Evolutionary conservation across 2,888 invertebrate species (phyloP).

Genomic region (Yponomeuta cagnagella): DNA sequence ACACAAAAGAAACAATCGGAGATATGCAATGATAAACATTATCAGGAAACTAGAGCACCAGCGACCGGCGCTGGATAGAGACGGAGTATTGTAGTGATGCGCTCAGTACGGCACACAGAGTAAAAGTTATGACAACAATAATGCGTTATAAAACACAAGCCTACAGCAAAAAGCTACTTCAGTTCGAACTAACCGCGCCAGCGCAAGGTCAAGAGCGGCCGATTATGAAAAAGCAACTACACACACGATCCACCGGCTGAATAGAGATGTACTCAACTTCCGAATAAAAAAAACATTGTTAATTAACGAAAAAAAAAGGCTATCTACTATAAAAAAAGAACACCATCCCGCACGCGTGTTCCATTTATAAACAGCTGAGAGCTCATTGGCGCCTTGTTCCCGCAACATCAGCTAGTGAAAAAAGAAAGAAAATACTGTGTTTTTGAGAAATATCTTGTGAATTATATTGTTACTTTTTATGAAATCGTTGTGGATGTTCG

Average conservation of each 20-base stretch:
- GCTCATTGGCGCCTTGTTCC: not conserved
- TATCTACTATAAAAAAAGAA: constrained; percentile 22
- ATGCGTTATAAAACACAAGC: constrained; percentile 67
- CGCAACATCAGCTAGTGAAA: constrained; percentile 5
- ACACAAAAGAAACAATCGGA: not conserved
- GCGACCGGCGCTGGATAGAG: not conserved
- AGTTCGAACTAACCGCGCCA: constrained; percentile 48
- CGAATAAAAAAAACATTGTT: not conserved
- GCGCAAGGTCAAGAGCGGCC: constrained; percentile 69
- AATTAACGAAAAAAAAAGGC: constrained; percentile 9
- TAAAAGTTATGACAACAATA: constrained; percentile 70
- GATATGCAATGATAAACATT: not conserved
- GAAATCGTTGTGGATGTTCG: constrained; percentile 7
- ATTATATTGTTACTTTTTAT: not conserved
- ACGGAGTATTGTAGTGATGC: not conserved
- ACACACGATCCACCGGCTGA: constrained; percentile 19
- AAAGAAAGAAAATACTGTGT: not conserved
- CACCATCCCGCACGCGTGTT: constrained; percentile 34
- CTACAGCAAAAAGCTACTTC: constrained; percentile 60
- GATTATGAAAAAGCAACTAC: constrained; percentile 21
- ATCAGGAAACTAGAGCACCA: not conserved
- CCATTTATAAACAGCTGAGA: constrained; percentile 42
- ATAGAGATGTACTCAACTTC: not conserved
- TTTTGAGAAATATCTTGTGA: not conserved
- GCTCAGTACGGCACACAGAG: constrained; percentile 30